Percentiles rank a stretch among this genome's conserved stretches.
Evolutionary conservation across 2,113 vertebrate genomes (phyloP).

Genomic region (Mohoua ochrocephala): DNA sequence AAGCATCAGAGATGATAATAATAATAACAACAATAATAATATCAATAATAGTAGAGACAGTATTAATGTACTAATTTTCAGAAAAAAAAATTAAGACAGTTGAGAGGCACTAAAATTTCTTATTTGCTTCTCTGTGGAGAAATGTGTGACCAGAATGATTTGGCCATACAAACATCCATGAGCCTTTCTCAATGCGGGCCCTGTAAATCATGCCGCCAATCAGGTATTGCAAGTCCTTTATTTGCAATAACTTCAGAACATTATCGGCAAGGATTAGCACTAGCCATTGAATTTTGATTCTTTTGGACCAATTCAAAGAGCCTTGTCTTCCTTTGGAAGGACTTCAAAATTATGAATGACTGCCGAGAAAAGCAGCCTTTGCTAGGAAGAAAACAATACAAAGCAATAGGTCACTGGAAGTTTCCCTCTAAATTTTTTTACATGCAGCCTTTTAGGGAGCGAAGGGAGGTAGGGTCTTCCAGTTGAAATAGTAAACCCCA

Average conservation of each 20-base stretch:
- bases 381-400: conserved; percentile 70
- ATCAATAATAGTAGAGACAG: not conserved
- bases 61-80: not conserved
- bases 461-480: not conserved
- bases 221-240: not conserved
- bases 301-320: conserved; percentile 6
- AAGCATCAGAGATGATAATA: not conserved
- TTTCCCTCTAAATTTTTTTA: conserved; percentile 34
- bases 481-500: conserved; percentile 5
- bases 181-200: not conserved
- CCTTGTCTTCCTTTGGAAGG: not conserved
- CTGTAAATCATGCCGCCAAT: not conserved
- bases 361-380: conserved; percentile 38
- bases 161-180: not conserved
- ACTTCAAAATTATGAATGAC: conserved; percentile 7
- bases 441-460: not conserved
- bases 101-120: not conserved
- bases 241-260: not conserved
- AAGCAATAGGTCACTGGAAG: conserved; percentile 36
- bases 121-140: not conserved
- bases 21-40: not conserved
- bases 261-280: not conserved
- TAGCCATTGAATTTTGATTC: not conserved
- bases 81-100: not conserved
- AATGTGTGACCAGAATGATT: not conserved